These are phyloP conservation scores for Pipistrellus kuhlii DNA, from an alignment of 2,797 vertebrate genomes.

Conservation along the genomic window DNA sequence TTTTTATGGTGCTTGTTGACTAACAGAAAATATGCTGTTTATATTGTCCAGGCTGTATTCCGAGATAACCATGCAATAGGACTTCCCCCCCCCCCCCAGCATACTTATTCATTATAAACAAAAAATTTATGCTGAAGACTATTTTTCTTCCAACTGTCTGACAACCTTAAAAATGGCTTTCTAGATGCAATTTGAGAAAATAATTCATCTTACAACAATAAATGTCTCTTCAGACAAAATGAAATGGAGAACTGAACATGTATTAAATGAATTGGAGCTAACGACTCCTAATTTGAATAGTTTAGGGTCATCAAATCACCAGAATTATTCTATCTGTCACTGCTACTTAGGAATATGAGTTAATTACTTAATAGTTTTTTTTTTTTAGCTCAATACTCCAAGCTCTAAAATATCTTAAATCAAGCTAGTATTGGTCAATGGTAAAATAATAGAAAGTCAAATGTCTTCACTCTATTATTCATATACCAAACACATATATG, in stretches of 20 bases:
- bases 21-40: slow-evolving; percentile 30
- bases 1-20: background rate
- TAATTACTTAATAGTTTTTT: background rate
- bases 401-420: slow-evolving; percentile 10
- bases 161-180: slow-evolving; percentile 66
- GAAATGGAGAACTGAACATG: slow-evolving; percentile 54
- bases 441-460: slow-evolving; percentile 27
- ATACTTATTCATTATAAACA: slow-evolving; percentile 36
- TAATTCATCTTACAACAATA: slow-evolving; percentile 68
- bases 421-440: background rate
- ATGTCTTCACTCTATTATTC: slow-evolving; percentile 15
- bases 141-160: slow-evolving; percentile 52
- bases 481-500: background rate
- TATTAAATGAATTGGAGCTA: slow-evolving; percentile 66
- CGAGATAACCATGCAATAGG: background rate
- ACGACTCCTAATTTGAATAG: slow-evolving; percentile 46
- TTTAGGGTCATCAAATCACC: slow-evolving; percentile 29
- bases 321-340: slow-evolving; percentile 63
- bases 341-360: background rate
- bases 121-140: slow-evolving; percentile 52
- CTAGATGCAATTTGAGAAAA: slow-evolving; percentile 64
- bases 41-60: background rate
- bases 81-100: background rate
- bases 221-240: slow-evolving; percentile 58
- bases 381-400: background rate